Percentiles rank a stretch among this genome's conserved stretches.
phyloP scores from a whole-genome alignment of 2,113 vertebrate genomes.

The Indicator maculatus region DNA sequence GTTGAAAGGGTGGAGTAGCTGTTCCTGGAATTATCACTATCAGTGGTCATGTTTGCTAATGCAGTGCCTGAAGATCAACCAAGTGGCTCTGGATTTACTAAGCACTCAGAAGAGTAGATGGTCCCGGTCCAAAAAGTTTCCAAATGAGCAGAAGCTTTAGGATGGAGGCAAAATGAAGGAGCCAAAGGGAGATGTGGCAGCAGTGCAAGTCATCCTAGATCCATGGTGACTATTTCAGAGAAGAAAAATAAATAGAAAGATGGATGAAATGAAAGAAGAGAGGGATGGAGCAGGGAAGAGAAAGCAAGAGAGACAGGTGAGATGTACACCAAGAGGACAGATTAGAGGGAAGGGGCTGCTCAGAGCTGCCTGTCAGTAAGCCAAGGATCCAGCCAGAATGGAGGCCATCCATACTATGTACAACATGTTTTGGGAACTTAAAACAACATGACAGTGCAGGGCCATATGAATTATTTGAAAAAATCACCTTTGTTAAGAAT shows the following conservation, averaged over 20 bases:
- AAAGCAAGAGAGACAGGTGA: not conserved
- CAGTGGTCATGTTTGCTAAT: not conserved
- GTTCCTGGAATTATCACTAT: not conserved
- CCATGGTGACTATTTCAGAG: not conserved
- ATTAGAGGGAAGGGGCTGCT: not conserved
- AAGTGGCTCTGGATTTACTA: not conserved
- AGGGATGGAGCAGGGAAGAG: not conserved
- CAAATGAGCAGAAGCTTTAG: not conserved
- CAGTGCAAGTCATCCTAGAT: not conserved
- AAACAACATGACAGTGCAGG: not conserved
- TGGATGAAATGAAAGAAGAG: not conserved
- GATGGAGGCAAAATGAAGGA: not conserved
- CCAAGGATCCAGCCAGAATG: not conserved
- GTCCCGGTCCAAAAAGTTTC: not conserved
- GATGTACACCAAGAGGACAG: not conserved
- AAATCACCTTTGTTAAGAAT: not conserved
- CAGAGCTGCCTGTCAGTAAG: not conserved
- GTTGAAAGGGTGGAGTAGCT: not conserved
- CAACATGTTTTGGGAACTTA: not conserved
- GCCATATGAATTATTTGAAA: not conserved
- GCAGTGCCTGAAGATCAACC: not conserved
- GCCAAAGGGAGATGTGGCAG: not conserved
- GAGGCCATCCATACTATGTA: not conserved
- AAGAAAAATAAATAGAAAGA: not conserved
- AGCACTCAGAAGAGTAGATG: not conserved